Percentiles rank a stretch among this genome's conserved stretches.
These are phyloP conservation scores for Homalodisca vitripennis DNA, from an alignment of 1,140 invertebrate species.

Conservation along the genomic window DNA sequence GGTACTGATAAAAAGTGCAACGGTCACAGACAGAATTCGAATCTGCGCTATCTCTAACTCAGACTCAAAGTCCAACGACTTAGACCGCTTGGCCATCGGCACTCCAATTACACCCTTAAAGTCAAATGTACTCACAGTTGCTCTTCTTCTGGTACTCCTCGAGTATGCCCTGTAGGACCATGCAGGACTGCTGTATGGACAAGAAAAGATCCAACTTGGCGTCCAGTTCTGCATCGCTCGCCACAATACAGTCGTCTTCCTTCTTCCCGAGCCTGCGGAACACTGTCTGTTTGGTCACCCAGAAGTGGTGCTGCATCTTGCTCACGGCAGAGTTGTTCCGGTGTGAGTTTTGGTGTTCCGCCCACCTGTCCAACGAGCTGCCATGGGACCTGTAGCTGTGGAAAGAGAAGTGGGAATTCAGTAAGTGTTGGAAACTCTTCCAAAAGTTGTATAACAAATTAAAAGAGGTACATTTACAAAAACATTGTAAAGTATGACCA, in stretches of 20 bases:
- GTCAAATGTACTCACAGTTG: conserved; percentile 64
- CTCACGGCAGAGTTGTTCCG: conserved; percentile 55
- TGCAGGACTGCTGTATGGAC: conserved; percentile 91
- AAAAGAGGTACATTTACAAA: no score
- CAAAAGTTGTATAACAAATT: no score
- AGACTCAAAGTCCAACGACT: no score
- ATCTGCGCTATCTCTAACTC: no score
- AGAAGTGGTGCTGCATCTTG: conserved; percentile 95
- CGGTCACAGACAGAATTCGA: no score
- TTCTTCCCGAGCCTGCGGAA: conserved; percentile 94
- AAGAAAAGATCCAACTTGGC: conserved; percentile 96
- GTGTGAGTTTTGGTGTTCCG: conserved; percentile 8
- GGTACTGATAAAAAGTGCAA: no score
- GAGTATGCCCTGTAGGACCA: conserved; percentile 84
- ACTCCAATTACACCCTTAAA: no score
- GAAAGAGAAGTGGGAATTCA: no score
- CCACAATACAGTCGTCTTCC: conserved; percentile 95
- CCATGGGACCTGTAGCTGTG: conserved; percentile 17
- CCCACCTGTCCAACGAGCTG: conserved; percentile 14
- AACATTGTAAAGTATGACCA: no score
- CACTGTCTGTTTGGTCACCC: conserved; percentile 96
- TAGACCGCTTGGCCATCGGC: no score
- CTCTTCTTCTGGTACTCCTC: conserved; percentile 93
- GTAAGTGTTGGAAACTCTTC: no score
- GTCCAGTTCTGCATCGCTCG: conserved; percentile 95